A percentile compares a stretch with the other conserved stretches of the same genome.
These are phyloP conservation scores for Fopius arisanus DNA, from an alignment of 1,140 invertebrate species.

Conservation along the genomic window DNA sequence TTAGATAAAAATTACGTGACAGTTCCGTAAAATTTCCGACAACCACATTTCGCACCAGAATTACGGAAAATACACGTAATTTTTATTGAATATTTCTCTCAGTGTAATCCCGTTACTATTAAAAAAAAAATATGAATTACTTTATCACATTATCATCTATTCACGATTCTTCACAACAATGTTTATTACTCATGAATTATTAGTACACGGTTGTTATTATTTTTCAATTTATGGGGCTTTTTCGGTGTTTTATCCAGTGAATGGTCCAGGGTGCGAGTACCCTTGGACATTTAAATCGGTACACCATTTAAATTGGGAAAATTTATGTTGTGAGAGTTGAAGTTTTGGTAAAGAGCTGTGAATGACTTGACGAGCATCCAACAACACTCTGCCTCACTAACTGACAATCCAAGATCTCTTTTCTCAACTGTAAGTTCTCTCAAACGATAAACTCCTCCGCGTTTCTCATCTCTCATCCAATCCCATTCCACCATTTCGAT, in stretches of 20 bases:
- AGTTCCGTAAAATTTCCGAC: too few relatives aligned
- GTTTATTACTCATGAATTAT: not conserved
- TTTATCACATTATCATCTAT: too few relatives aligned
- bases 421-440: not conserved
- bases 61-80: too few relatives aligned
- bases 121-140: too few relatives aligned
- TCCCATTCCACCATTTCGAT: not conserved
- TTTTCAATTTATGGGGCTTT: not conserved
- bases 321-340: slow-evolving; percentile 16
- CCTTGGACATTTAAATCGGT: not conserved
- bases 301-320: not conserved
- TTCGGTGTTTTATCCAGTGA: not conserved
- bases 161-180: too few relatives aligned
- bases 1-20: too few relatives aligned
- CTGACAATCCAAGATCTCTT: slow-evolving; percentile 4
- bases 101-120: too few relatives aligned
- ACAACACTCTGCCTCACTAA: slow-evolving; percentile 16
- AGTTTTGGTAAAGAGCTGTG: slow-evolving; percentile 29
- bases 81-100: too few relatives aligned
- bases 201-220: not conserved
- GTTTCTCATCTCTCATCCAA: not conserved
- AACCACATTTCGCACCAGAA: too few relatives aligned
- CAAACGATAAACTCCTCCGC: not conserved
- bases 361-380: slow-evolving; percentile 6
- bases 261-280: not conserved